Base-by-base conservation (phyloP, 1,140 invertebrate species). In the Tachypleus tridentatus region DNA sequence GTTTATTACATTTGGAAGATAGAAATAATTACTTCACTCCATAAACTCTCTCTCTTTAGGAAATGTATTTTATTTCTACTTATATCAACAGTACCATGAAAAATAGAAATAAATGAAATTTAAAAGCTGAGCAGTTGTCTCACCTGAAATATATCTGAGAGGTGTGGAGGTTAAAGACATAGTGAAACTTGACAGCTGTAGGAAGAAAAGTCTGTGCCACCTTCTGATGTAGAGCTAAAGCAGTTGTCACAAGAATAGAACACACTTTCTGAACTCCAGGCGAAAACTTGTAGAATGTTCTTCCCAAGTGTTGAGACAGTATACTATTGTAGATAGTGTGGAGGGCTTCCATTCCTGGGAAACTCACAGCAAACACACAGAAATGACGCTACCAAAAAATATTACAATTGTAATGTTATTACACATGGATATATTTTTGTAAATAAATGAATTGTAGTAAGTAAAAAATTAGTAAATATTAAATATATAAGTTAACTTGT, bases 121-220 rank as follows among this genome's bases (percentile, higher is more conserved):
- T 29, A 29, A 29, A 29, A 29, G 29, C 29, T 29, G 29, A 29
- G 29, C 29, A 29, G 49, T 11, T 60, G 49, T 60, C 52, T 58
- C 69, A 80, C 80, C 76, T 82, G 80, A 73, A 82, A 82, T 58
- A 82, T 86, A 77, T 96, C 97, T 3, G 93, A 95, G 52, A 98
- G 81, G 75, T 98, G 63, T 94, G 78, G 49, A 98, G 79, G 80
- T 97, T 98, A 76, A 97, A 98, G 65, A 97, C 87, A 72, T 98
- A 98, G 78, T 97, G 94, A 73, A 95, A 98, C 77, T 97, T 98
- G 50, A 93, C 86, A 4, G 94, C 93, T 49, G 93, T 97, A 4
- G 93, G 93, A 58, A 96, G 78, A 74, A 96, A 97, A 7, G 91
- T 83, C 77, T 89, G 85, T 7, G 85, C 82, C 4, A 89, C 86